Conservation (phyloP, 2,113 vertebrate species). For the Mola mola region DNA sequence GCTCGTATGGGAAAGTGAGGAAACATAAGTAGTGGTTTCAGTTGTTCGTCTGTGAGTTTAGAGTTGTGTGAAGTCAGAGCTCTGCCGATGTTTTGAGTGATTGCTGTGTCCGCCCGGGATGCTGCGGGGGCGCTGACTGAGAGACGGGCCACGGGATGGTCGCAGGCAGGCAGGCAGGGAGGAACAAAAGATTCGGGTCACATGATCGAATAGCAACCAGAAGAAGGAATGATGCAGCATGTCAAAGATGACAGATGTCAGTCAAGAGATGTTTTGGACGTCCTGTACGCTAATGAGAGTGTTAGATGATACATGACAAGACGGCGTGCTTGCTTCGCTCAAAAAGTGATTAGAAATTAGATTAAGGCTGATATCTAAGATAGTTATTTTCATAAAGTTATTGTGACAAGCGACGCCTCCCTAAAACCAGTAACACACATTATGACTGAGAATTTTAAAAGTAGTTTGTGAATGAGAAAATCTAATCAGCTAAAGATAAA, state of each 20-base stretch:
- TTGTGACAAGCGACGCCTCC: no score
- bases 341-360: no score
- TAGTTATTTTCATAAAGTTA: no score
- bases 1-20: no score
- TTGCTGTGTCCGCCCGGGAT: slow-evolving; percentile 14
- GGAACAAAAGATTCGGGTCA: slow-evolving; percentile 29
- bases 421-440: no score
- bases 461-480: no score
- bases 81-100: slow-evolving; percentile 39
- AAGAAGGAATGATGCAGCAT: neutral
- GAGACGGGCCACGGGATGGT: slow-evolving; percentile 40
- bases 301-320: neutral
- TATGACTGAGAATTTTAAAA: no score
- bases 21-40: no score
- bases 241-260: slow-evolving; percentile 27
- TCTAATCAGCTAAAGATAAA: no score
- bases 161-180: slow-evolving; percentile 50
- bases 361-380: no score
- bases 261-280: neutral
- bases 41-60: neutral
- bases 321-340: no score
- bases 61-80: slow-evolving; percentile 7
- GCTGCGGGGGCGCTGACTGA: slow-evolving; percentile 57
- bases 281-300: neutral
- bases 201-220: neutral